Percentiles rank a stretch among this genome's conserved stretches.
Conservation (phyloP, 2,113 vertebrate genomes). For the Thryonomys swinderianus region DNA sequence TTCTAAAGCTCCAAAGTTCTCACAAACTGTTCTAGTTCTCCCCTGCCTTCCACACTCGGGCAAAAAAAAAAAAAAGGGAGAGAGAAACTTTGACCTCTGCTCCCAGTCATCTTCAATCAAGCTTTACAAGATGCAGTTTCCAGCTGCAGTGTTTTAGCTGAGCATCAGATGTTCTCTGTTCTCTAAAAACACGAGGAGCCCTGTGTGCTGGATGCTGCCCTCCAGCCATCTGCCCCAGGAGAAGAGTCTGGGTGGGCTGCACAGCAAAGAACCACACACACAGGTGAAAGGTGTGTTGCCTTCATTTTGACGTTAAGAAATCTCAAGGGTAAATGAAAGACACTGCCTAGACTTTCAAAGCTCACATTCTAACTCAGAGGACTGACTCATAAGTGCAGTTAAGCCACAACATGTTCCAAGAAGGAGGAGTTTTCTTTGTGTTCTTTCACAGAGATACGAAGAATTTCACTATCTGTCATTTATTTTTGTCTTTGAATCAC, state of each 20-base stretch:
- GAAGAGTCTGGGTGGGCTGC: too few relatives aligned
- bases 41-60: neutral
- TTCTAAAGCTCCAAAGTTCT: neutral
- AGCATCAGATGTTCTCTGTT: neutral
- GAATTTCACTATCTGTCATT: conserved; percentile 15
- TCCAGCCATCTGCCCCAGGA: neutral
- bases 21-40: neutral
- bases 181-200: neutral
- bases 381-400: neutral
- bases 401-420: neutral
- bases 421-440: neutral
- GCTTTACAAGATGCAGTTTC: neutral
- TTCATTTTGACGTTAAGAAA: neutral
- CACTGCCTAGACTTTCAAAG: neutral
- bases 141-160: neutral
- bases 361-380: neutral
- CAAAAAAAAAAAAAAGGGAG: too few relatives aligned
- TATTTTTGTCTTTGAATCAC: neutral
- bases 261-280: neutral
- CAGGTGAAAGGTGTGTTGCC: neutral
- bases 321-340: neutral
- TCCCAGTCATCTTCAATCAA: neutral
- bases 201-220: neutral
- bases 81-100: neutral
- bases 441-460: neutral